Evolutionary conservation across 2,797 vertebrate species (phyloP).

Genomic region (Pempheris klunzingeri): DNA sequence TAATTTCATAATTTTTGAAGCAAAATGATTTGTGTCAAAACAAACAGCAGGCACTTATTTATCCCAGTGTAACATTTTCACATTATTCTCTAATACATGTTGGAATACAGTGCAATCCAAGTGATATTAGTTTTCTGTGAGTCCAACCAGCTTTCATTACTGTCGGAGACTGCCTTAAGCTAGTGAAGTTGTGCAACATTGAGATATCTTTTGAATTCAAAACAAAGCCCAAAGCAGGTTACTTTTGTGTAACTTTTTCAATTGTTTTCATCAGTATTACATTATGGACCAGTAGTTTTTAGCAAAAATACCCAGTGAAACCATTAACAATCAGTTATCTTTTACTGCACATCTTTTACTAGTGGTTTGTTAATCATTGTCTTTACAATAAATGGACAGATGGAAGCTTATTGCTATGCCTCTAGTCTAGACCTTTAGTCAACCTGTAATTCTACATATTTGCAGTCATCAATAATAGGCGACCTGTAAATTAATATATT

Average conservation of each 20-base stretch:
- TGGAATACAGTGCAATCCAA: slow-evolving; percentile 24
- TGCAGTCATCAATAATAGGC: background rate
- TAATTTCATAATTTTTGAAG: background rate
- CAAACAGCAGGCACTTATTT: slow-evolving; percentile 37
- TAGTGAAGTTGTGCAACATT: slow-evolving; percentile 8
- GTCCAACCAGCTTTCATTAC: background rate
- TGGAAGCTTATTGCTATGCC: background rate
- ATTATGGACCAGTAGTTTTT: background rate
- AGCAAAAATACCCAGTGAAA: background rate
- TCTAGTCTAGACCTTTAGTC: background rate
- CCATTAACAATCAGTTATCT: background rate
- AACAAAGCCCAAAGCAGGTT: slow-evolving; percentile 17
- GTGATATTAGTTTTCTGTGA: background rate
- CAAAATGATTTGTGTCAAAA: background rate
- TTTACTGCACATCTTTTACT: background rate
- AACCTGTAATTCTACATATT: background rate
- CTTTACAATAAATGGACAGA: slow-evolving; percentile 10
- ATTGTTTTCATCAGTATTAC: background rate
- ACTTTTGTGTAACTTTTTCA: slow-evolving; percentile 3
- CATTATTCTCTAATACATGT: slow-evolving; percentile 5
- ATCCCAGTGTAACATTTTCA: slow-evolving; percentile 40
- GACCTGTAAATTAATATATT: background rate
- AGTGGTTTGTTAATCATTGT: background rate
- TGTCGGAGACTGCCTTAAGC: background rate
- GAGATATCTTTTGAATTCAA: slow-evolving; percentile 1